Evolutionary conservation across 2,888 invertebrate species (phyloP), one percentile per base, ranked within the genome.

Genomic region (Campopleginae sp.): DNA sequence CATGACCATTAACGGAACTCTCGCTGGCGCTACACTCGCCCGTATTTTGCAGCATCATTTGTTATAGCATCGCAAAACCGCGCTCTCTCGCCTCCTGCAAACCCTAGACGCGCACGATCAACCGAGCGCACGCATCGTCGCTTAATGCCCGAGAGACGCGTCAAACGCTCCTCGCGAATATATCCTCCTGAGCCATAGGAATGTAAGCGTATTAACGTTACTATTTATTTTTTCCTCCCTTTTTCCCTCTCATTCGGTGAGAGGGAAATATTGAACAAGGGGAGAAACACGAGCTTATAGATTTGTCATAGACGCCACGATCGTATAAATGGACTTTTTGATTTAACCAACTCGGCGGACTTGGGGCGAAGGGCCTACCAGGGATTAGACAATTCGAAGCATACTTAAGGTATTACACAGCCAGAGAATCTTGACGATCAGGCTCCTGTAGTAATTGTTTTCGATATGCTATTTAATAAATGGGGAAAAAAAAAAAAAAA

Each of bases 161-260:
- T 92, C 92, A 92, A 91, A 93, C 91, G 92, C 90, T 88, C 90
- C 72, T 90, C 87, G 88, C 90, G 91, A 89, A 89, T 90, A 88
- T 86, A 86, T 82, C 86, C 38, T 38, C 6, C 2, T 33, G 83
- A 76, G 86, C 71, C 70, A n/a, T n/a, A 86, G 80, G 89, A 90
- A 90, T 90, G 88, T 91, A 90, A 91, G 90, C 91, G 91, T 90
- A 92, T 92, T 92, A 92, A 89, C 89, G 89, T 88, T 90, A 89
- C 88, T 89, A 90, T 89, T 63, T 65, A 7, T 82, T 72, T 54
- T 33, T 66, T 66, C 27, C 38, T 38, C 14, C 31, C 14, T 19
- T 27, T 54, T 5, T 51, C 66, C 86, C 84, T 80, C 27, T 27
- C 31, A 48, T 46, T 48, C 46, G 33, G 14, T 58, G 31, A 31